These are phyloP conservation scores for Micropoecilia bifurca DNA, from an alignment of 2,797 vertebrate genomes.

Conservation along the genomic window DNA sequence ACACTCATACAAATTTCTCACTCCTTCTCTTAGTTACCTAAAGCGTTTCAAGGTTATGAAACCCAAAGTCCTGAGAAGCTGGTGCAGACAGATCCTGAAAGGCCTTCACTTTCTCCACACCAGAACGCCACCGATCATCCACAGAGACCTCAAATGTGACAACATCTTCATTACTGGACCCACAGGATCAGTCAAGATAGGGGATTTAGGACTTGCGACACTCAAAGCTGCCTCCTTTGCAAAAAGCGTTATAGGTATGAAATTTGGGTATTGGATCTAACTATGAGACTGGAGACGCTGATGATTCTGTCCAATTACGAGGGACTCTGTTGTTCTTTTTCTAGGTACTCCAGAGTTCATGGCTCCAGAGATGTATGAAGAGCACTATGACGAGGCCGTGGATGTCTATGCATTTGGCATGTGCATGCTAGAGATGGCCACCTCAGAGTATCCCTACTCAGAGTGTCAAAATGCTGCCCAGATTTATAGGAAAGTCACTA, in stretches of 20 bases:
- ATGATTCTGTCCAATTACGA: not conserved
- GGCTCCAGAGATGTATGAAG: constrained; percentile 99
- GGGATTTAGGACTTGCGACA: constrained; percentile 95
- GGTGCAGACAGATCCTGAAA: constrained; percentile 98
- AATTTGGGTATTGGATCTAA: constrained; percentile 76
- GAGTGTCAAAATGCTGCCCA: constrained; percentile 99
- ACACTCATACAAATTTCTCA: not conserved
- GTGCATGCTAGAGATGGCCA: constrained; percentile 99
- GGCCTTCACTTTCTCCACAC: constrained; percentile 97
- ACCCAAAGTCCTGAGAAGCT: constrained; percentile 95
- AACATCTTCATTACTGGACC: constrained; percentile 99
- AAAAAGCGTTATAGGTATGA: constrained; percentile 97
- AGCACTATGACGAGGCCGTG: constrained; percentile 97
- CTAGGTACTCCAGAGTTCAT: constrained; percentile 98
- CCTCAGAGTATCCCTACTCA: constrained; percentile 97
- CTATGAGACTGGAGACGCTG: not conserved
- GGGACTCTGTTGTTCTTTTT: constrained; percentile 23
- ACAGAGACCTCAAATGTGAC: constrained; percentile 98
- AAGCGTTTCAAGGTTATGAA: constrained; percentile 99
- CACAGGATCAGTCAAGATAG: constrained; percentile 97
- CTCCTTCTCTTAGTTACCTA: constrained; percentile 85
- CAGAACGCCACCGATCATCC: constrained; percentile 95
- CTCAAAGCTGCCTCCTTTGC: constrained; percentile 97
- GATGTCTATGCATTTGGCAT: constrained; percentile 98
- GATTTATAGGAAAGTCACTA: constrained; percentile 99